These are phyloP conservation scores for Calcarius lapponicus DNA, from an alignment of 2,797 vertebrate species.

Conservation along the genomic window DNA sequence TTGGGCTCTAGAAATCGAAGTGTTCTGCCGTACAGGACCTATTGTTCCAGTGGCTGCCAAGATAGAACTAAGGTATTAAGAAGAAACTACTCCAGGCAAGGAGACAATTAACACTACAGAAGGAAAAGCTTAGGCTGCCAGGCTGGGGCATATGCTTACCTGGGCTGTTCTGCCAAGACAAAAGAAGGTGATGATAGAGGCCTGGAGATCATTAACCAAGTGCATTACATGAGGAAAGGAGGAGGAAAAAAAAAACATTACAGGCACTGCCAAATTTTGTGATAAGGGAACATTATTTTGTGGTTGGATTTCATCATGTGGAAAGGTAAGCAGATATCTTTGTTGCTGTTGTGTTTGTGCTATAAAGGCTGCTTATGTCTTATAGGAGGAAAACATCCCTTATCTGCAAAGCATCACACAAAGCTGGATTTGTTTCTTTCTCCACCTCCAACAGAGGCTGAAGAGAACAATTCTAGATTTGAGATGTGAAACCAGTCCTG, in stretches of 20 bases:
- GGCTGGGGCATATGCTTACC: background rate
- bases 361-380: background rate
- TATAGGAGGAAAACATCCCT: background rate
- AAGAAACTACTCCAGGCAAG: background rate
- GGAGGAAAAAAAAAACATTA: background rate
- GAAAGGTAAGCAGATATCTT: background rate
- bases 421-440: background rate
- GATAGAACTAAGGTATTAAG: background rate
- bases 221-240: background rate
- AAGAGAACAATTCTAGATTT: background rate
- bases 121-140: constrained; percentile 25
- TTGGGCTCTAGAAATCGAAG: background rate
- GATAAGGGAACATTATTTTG: background rate
- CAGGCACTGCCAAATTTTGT: background rate
- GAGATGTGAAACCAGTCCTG: background rate
- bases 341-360: background rate
- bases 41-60: background rate
- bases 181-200: background rate
- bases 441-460: background rate
- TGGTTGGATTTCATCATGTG: background rate
- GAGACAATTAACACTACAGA: background rate
- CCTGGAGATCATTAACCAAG: constrained; percentile 2
- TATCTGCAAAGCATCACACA: background rate
- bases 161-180: constrained; percentile 19
- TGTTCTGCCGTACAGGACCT: background rate